Percentiles rank a stretch among this genome's conserved stretches.
Conservation (phyloP, 2,113 vertebrate species). For the Mugil cephalus region DNA sequence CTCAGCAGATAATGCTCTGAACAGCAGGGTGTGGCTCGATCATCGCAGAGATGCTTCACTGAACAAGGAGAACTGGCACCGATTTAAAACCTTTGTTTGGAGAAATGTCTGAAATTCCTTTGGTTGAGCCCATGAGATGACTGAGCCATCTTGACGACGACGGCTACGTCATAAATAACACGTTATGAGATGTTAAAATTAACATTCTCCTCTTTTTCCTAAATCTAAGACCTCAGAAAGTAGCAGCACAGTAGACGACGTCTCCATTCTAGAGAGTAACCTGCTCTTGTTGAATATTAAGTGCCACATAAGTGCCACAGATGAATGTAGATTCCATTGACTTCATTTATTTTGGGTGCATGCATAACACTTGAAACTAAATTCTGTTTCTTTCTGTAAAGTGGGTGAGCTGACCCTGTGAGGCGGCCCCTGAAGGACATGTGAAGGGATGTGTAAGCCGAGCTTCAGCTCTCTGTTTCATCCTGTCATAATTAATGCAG, state of each 20-base stretch:
- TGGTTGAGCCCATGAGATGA: not conserved
- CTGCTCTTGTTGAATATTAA: slow-evolving; percentile 26
- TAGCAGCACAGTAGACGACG: too few species aligned
- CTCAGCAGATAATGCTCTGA: slow-evolving; percentile 1
- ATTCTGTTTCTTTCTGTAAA: not conserved
- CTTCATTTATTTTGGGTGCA: not conserved
- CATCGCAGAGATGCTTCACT: not conserved
- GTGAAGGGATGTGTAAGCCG: slow-evolving; percentile 32
- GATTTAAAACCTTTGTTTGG: not conserved
- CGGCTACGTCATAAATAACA: too few species aligned
- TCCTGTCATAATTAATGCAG: slow-evolving; percentile 60
- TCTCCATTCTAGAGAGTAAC: too few species aligned
- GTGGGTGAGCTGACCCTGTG: slow-evolving; percentile 14
- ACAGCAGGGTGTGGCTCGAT: not conserved
- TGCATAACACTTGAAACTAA: not conserved
- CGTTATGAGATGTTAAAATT: too few species aligned
- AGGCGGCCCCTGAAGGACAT: slow-evolving; percentile 6
- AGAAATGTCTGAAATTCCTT: slow-evolving; percentile 30
- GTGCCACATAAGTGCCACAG: not conserved
- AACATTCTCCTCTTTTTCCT: too few species aligned
- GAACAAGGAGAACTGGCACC: slow-evolving; percentile 14
- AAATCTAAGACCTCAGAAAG: too few species aligned
- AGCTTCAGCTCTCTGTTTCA: slow-evolving; percentile 45
- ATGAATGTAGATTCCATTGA: not conserved
- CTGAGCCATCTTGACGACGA: not conserved